phyloP scores from a whole-genome alignment of 2,113 vertebrate species.

The Sula dactylatra region DNA sequence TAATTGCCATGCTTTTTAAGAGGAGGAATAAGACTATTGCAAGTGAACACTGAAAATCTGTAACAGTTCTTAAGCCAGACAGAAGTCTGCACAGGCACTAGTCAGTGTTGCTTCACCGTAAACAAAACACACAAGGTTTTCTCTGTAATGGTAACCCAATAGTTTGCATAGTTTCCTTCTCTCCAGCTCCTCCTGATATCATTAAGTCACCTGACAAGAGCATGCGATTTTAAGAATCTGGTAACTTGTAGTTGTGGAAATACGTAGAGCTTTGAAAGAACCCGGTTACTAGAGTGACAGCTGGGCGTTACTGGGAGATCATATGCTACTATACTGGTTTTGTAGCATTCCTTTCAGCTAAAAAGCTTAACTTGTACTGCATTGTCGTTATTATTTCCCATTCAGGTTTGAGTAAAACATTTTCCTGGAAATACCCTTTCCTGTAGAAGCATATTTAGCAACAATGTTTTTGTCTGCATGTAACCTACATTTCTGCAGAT shows the following conservation, averaged over 20 bases:
- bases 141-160: not conserved
- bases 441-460: not conserved
- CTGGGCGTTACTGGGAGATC: not conserved
- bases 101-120: not conserved
- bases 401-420: not conserved
- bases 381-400: not conserved
- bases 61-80: not conserved
- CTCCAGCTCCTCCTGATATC: not conserved
- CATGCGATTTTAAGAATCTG: not conserved
- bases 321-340: not conserved
- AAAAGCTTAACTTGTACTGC: not conserved
- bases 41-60: not conserved
- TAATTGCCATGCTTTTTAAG: not conserved
- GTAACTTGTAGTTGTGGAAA: not conserved
- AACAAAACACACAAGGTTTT: not conserved
- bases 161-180: not conserved
- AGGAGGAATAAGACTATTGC: not conserved
- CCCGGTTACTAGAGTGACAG: not conserved
- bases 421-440: slow-evolving; percentile 23
- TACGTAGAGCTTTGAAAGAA: not conserved
- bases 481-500: not conserved
- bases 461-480: not conserved
- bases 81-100: not conserved
- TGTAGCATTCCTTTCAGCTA: not conserved
- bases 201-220: not conserved